phyloP scores from a whole-genome alignment of 1,140 invertebrate genomes.

The Cotesia glomerata region DNA sequence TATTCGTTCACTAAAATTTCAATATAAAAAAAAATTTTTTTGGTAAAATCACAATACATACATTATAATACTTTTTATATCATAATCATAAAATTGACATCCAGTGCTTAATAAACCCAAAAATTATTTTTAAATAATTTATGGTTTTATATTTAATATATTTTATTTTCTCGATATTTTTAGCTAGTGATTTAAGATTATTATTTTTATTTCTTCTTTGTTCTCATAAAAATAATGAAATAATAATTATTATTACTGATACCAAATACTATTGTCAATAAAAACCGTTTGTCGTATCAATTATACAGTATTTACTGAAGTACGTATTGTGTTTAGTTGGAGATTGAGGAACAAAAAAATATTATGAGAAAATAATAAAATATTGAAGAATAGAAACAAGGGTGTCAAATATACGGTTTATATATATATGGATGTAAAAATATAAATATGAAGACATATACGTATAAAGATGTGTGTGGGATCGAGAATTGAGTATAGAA shows the following conservation, averaged over 20 bases:
- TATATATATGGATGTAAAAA: neutral
- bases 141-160: no score
- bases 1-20: no score
- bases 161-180: no score
- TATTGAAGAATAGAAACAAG: neutral
- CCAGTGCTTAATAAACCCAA: no score
- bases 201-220: no score
- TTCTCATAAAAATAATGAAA: neutral
- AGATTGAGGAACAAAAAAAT: neutral
- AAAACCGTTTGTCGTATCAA: neutral
- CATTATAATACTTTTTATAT: no score
- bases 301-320: neutral
- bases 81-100: no score
- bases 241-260: neutral
- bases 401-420: neutral
- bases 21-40: no score
- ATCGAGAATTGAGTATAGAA: neutral
- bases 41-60: no score
- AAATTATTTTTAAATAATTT: no score
- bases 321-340: neutral
- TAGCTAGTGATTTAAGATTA: no score
- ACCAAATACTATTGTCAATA: neutral
- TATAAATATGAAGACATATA: neutral
- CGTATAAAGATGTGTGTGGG: neutral
- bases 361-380: neutral